Evolutionary conservation across 2,113 vertebrate species (phyloP).

Genomic region (Melanostigma gelatinosum): DNA sequence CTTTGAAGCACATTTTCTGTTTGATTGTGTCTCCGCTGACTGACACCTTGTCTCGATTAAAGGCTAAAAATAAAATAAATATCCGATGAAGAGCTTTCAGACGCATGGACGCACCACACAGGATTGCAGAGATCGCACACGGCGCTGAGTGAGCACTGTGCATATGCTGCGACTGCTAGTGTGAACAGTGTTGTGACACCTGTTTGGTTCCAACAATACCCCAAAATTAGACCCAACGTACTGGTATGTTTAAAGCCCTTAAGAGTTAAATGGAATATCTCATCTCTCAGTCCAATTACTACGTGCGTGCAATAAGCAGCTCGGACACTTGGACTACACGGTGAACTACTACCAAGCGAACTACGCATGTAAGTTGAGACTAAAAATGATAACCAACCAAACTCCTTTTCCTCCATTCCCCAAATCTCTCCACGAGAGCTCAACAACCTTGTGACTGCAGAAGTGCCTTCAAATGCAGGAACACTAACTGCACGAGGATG

Average conservation of each 20-base stretch:
- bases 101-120: background rate
- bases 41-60: constrained; percentile 43
- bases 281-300: background rate
- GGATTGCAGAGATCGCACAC: background rate
- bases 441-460: background rate
- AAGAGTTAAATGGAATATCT: constrained; percentile 4
- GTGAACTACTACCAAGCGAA: background rate
- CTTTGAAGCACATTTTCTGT: constrained; percentile 54
- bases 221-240: background rate
- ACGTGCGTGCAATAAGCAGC: background rate
- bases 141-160: background rate
- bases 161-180: background rate
- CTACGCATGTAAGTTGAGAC: background rate
- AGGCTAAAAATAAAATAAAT: constrained; percentile 33
- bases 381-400: background rate
- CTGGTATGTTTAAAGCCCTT: background rate
- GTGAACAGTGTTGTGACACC: background rate
- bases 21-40: constrained; percentile 35
- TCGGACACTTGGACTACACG: background rate
- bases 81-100: constrained; percentile 6
- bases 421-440: background rate
- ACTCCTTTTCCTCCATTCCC: background rate
- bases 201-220: background rate
- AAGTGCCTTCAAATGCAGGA: background rate
- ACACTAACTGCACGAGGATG: background rate